A percentile compares a stretch with the other conserved stretches of the same genome.
Evolutionary conservation across 2,888 invertebrate species (phyloP).

Genomic region (Aethes cnicana): DNA sequence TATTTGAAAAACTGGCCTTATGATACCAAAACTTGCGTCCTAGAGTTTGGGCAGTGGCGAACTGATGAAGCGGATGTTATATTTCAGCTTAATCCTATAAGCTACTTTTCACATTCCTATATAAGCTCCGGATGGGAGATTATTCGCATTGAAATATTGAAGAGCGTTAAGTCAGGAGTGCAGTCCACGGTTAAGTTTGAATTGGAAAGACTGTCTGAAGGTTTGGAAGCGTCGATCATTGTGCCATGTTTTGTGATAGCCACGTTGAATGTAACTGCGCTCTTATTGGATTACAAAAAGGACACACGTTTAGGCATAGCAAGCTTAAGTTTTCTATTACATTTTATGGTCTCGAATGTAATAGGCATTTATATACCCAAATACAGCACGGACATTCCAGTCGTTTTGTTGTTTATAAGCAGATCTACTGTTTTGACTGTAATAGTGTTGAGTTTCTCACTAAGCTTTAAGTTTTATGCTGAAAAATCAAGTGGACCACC

Average conservation of each 20-base stretch:
- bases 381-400: constrained; percentile 14
- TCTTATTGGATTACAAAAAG: background rate
- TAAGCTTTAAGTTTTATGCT: too few relatives aligned
- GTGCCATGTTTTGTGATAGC: constrained; percentile 1
- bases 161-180: constrained; percentile 4
- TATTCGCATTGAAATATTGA: too few relatives aligned
- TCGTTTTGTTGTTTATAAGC: constrained; percentile 16
- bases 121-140: too few relatives aligned
- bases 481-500: too few relatives aligned
- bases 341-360: constrained; percentile 10
- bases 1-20: constrained; percentile 18
- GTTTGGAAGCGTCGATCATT: constrained; percentile 14
- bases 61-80: background rate
- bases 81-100: too few relatives aligned
- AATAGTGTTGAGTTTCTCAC: constrained; percentile 38
- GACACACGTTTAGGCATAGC: constrained; percentile 9
- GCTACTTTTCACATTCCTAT: too few relatives aligned
- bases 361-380: constrained; percentile 21
- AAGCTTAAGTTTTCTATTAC: constrained; percentile 10
- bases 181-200: constrained; percentile 10
- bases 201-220: constrained; percentile 13
- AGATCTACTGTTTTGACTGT: constrained; percentile 36
- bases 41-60: constrained; percentile 11
- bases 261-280: background rate
- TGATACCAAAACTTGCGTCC: constrained; percentile 9